Percentiles rank a stretch among this genome's conserved stretches.
Evolutionary conservation across 2,113 vertebrate species (phyloP).

Genomic region (Myiopsitta monachus): DNA sequence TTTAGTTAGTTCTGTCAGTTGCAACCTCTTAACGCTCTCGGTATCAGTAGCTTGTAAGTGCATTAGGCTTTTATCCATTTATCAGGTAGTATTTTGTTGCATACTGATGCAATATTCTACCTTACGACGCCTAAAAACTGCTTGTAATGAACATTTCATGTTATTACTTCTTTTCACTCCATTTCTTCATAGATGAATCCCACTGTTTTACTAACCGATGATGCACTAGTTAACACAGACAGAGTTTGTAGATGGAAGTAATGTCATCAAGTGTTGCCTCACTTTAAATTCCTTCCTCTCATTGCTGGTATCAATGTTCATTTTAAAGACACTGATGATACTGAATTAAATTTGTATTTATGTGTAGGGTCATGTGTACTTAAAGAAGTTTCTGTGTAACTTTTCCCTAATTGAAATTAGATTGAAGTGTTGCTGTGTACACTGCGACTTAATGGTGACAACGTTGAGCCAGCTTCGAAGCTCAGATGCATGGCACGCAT

Average conservation of each 20-base stretch:
- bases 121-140: conserved; percentile 2
- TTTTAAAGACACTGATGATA: neutral
- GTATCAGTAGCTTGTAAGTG: neutral
- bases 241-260: conserved; percentile 45
- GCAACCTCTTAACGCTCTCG: neutral
- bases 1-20: neutral
- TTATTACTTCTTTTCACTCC: neutral
- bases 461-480: conserved; percentile 57
- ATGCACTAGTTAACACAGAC: conserved; percentile 42
- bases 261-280: conserved; percentile 35
- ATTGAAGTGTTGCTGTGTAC: conserved; percentile 63
- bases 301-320: neutral
- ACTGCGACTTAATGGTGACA: conserved; percentile 54
- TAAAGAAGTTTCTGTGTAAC: conserved; percentile 63
- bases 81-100: neutral
- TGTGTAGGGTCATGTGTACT: conserved; percentile 21
- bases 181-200: conserved; percentile 7
- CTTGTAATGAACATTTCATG: neutral
- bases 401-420: conserved; percentile 65
- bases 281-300: conserved; percentile 51
- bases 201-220: conserved; percentile 16
- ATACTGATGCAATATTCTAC: neutral
- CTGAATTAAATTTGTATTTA: conserved; percentile 58
- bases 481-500: conserved; percentile 43
- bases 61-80: neutral